These are phyloP conservation scores for Schizaphis graminum DNA, from an alignment of 2,888 invertebrate genomes.

Conservation along the genomic window DNA sequence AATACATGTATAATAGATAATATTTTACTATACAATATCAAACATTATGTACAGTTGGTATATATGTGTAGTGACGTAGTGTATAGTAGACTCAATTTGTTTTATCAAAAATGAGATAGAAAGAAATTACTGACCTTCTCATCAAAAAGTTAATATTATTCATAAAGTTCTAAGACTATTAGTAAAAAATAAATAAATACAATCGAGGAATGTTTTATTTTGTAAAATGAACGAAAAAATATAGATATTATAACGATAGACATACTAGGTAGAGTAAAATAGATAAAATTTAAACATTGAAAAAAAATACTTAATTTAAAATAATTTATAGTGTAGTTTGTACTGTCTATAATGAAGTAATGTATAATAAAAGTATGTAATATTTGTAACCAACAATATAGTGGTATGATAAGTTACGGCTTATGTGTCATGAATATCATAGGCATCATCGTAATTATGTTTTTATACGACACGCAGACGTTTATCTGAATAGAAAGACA, in stretches of 20 bases:
- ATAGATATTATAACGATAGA: background rate
- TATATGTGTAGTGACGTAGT: background rate
- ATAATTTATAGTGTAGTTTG: background rate
- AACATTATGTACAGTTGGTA: background rate
- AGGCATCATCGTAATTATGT: background rate
- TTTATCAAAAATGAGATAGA: background rate
- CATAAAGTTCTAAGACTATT: background rate
- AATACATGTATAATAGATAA: background rate
- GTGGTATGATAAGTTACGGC: background rate
- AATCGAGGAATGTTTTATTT: background rate
- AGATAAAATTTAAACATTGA: background rate
- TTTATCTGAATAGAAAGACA: background rate
- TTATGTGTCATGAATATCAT: conserved; percentile 13
- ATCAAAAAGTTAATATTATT: background rate
- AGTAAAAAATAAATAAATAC: background rate
- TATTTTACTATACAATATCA: background rate
- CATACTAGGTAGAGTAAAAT: background rate
- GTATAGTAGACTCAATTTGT: background rate
- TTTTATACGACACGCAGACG: background rate
- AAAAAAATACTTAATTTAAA: background rate
- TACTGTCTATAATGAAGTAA: background rate
- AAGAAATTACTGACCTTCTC: background rate
- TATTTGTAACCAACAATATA: background rate
- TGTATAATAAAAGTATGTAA: background rate
- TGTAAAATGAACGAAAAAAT: background rate